phyloP scores from a whole-genome alignment of 2,113 vertebrate species.

The Dromaius novaehollandiae region DNA sequence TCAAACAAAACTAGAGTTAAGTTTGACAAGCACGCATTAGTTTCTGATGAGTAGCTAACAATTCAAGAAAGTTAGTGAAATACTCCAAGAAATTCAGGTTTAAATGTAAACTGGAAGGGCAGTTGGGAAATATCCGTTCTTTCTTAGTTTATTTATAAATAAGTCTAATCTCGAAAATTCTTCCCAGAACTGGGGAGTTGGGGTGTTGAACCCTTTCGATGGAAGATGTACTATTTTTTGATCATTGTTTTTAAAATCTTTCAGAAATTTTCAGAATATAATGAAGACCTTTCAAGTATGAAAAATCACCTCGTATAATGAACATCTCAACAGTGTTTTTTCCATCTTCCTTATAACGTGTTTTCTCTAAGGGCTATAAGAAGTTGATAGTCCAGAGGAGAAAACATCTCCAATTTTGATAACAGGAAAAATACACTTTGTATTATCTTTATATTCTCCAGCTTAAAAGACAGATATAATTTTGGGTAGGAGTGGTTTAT shows the following conservation, averaged over 20 bases:
- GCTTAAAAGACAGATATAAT: neutral
- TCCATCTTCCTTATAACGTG: fast-evolving
- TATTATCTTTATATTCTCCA: neutral
- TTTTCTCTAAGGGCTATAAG: neutral
- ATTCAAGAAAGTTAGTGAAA: neutral
- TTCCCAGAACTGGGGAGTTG: neutral
- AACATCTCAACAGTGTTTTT: neutral
- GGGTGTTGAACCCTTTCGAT: neutral
- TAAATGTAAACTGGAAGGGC: neutral
- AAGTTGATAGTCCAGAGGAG: neutral
- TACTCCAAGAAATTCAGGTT: neutral
- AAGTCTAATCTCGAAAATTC: neutral
- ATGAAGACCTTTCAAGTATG: neutral
- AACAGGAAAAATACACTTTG: neutral
- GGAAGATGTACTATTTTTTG: neutral
- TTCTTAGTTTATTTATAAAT: neutral
- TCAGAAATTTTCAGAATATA: neutral
- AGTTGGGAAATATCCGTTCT: neutral
- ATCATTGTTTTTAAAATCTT: neutral
- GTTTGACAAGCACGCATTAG: neutral
- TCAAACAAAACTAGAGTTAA: neutral
- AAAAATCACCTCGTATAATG: neutral
- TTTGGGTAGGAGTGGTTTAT: neutral
- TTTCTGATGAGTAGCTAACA: neutral
- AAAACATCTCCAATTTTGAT: neutral